Percentiles rank a stretch among this genome's conserved stretches.
phyloP scores from a whole-genome alignment of 2,888 invertebrate species.

The Cheiracanthium punctorium region DNA sequence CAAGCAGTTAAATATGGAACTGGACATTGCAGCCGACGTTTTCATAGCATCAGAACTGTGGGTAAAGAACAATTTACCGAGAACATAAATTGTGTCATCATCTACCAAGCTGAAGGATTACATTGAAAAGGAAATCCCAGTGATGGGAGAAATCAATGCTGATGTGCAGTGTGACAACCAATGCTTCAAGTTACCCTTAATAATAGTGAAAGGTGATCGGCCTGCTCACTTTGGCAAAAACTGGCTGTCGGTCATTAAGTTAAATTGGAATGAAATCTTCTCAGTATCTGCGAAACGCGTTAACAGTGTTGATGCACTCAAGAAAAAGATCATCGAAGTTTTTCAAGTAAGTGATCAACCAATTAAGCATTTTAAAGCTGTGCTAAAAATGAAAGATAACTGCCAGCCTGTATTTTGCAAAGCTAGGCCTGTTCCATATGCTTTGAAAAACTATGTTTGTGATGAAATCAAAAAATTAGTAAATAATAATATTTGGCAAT shows the following conservation, averaged over 20 bases:
- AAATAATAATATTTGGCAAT: too few relatives aligned
- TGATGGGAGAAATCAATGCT: background rate
- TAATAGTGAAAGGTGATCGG: slow-evolving; percentile 17
- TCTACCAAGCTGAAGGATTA: slow-evolving; percentile 1
- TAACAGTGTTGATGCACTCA: background rate
- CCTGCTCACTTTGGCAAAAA: background rate
- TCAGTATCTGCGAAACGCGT: background rate
- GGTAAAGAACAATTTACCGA: slow-evolving; percentile 8
- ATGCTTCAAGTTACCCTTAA: background rate
- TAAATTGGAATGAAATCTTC: slow-evolving; percentile 28
- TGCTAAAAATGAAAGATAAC: slow-evolving; percentile 5
- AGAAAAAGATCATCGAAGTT: background rate
- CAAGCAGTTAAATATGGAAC: slow-evolving; percentile 14
- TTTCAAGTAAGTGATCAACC: background rate
- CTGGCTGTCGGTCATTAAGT: slow-evolving; percentile 5
- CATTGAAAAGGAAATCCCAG: background rate
- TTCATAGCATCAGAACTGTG: slow-evolving; percentile 9
- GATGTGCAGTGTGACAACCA: slow-evolving; percentile 9
- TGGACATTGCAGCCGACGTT: slow-evolving; percentile 20
- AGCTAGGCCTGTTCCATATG: slow-evolving; percentile 20
- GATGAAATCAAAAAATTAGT: too few relatives aligned
- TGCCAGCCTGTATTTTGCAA: slow-evolving; percentile 27
- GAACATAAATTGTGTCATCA: background rate
- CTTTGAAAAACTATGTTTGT: slow-evolving; percentile 25
- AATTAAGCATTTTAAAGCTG: slow-evolving; percentile 23